A percentile compares a stretch with the other conserved stretches of the same genome.
These are phyloP conservation scores for Pelodiscus sinensis DNA, from an alignment of 2,113 vertebrate genomes.

Conservation along the genomic window DNA sequence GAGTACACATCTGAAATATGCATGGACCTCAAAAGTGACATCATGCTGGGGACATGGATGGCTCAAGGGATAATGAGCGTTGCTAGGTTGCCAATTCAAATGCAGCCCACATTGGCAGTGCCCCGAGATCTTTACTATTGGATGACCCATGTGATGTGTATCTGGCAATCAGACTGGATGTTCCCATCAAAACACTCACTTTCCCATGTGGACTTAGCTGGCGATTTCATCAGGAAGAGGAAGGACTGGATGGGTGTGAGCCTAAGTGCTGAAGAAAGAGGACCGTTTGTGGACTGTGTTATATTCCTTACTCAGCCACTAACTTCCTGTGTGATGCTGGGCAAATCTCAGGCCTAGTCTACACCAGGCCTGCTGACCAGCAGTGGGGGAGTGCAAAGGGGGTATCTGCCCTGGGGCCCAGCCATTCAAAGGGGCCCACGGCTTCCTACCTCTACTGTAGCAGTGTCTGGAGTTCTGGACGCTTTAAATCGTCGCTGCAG, in stretches of 20 bases:
- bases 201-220: neutral
- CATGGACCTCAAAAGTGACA: neutral
- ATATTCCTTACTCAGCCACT: neutral
- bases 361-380: too few species aligned
- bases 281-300: neutral
- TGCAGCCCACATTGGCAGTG: neutral
- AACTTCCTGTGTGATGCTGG: neutral
- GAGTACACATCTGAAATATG: neutral
- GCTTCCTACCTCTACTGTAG: too few species aligned
- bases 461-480: too few species aligned
- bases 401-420: too few species aligned
- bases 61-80: neutral
- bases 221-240: neutral
- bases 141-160: too few species aligned
- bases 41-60: neutral
- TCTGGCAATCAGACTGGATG: neutral
- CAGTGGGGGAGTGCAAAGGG: too few species aligned
- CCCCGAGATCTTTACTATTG: neutral
- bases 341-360: neutral
- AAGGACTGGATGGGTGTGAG: neutral
- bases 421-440: too few species aligned
- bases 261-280: neutral
- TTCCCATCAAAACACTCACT: neutral
- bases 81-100: neutral
- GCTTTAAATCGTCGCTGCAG: too few species aligned